phyloP scores from a whole-genome alignment of 2,113 vertebrate genomes.

The Pardalotus punctatus region DNA sequence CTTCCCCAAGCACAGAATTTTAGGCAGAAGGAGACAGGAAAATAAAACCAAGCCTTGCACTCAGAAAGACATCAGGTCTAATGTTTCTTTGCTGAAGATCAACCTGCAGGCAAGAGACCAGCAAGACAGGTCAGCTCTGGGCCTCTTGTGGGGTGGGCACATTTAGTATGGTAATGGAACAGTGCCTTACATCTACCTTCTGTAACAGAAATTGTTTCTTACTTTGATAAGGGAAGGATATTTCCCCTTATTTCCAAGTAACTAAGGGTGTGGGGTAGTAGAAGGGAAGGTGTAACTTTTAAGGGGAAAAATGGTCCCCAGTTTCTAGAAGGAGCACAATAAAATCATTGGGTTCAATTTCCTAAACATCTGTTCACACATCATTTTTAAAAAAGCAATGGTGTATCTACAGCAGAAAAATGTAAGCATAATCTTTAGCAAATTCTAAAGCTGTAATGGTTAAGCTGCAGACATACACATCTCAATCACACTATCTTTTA shows the following conservation, averaged over 20 bases:
- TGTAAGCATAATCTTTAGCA: not conserved
- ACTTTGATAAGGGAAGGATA: not conserved
- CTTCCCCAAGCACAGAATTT: not conserved
- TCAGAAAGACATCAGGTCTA: not conserved
- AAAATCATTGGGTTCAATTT: not conserved
- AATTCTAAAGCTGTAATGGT: not conserved
- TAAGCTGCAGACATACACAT: not conserved
- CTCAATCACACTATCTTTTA: not conserved
- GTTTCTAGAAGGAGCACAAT: not conserved
- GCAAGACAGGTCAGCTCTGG: not conserved
- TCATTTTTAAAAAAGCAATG: not conserved
- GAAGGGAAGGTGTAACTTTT: not conserved
- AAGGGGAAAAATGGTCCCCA: not conserved
- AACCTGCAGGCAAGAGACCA: not conserved
- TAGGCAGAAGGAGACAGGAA: not conserved
- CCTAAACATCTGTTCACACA: not conserved
- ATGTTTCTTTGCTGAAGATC: not conserved
- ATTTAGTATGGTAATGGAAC: not conserved
- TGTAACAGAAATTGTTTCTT: not conserved
- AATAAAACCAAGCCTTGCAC: not conserved
- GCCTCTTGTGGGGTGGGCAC: not conserved
- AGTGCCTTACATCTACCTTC: not conserved
- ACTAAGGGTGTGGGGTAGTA: not conserved
- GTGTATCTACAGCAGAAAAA: not conserved
- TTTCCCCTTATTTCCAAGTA: not conserved